Base-by-base conservation (phyloP, 92 coral and sea anemone species). In the Actinernus sp. region DNA sequence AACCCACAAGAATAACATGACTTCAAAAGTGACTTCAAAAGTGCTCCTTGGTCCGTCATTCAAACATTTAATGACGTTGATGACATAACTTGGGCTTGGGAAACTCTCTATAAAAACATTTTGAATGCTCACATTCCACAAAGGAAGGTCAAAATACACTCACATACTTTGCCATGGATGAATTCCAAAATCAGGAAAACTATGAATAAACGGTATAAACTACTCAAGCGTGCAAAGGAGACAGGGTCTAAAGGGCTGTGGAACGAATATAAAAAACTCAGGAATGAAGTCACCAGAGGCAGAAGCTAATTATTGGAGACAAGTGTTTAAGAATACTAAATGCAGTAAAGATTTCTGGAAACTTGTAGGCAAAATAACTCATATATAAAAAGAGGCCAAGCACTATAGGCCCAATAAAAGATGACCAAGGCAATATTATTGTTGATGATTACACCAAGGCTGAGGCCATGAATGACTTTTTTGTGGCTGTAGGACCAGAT, bases 1-100 rank as follows among this genome's bases (percentile, higher is more conserved):
- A 83, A 55, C 90, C 84, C 37, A 83, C 79, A 47, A 83, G 84
- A 61, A 52, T 71, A 29, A 63, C 79, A 10, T n/a, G n/a, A n/a
- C n/a, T 18, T 76, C 25, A 64, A 65, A 55, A 46, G 57, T 24
- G 68, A 76, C 22, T 32, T 81, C 26, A 63, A 60, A 58, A 26
- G 41, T 45, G 89, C 60, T 26, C 89, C 84, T 23, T 83, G 89
- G 89, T 76, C 62, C 24, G 68, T 58, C 1, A 25, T 49, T 34
- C 61, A 73, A n/a, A 32, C 22, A n/a, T 55, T 83, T 49, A 78
- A 83, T 9, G 61, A 58, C 24, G 25, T 83, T 26, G 79, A 83
- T 30, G 89, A 83, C 39, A 55, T 76, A 31, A 24, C 62, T 18
- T 68, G 78, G 61, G 73, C 75, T 19, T 76, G 85, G 90, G 85